Evolutionary conservation across 1,140 invertebrate genomes (phyloP).

Genomic region (Calliphora vicina): DNA sequence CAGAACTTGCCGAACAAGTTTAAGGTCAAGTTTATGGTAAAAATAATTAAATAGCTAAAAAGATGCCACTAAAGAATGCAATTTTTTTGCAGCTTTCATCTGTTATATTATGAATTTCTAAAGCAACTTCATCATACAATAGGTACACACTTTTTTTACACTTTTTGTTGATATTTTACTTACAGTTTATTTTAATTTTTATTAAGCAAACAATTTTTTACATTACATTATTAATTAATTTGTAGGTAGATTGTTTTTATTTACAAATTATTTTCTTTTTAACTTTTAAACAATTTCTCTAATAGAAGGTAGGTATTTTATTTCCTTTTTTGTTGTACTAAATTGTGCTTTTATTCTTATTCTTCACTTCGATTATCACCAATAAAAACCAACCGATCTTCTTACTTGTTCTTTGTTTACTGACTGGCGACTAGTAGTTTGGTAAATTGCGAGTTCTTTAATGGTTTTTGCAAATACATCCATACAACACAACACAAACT

Average conservation of each 20-base stretch:
- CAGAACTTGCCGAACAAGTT: slow-evolving; percentile 42
- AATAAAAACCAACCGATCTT: slow-evolving; percentile 47
- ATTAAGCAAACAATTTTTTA: no score
- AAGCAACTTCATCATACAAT: background rate
- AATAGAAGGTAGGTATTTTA: no score
- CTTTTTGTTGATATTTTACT: background rate
- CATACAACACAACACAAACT: background rate
- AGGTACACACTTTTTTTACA: no score
- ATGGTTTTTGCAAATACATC: background rate
- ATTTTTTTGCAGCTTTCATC: no score
- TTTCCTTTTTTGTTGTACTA: background rate
- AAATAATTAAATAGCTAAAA: background rate
- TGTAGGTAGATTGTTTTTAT: background rate
- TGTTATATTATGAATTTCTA: background rate
- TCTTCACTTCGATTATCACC: background rate
- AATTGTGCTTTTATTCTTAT: background rate
- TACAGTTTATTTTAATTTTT: background rate
- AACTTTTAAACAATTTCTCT: no score
- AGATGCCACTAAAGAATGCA: background rate
- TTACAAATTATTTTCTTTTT: background rate
- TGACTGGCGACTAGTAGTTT: slow-evolving; percentile 48
- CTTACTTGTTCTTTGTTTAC: slow-evolving; percentile 58
- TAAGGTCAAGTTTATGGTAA: slow-evolving; percentile 39
- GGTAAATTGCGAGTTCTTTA: background rate
- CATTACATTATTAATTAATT: no score